Evolutionary conservation across 2,113 vertebrate species (phyloP).

Genomic region (Larimichthys crocea): DNA sequence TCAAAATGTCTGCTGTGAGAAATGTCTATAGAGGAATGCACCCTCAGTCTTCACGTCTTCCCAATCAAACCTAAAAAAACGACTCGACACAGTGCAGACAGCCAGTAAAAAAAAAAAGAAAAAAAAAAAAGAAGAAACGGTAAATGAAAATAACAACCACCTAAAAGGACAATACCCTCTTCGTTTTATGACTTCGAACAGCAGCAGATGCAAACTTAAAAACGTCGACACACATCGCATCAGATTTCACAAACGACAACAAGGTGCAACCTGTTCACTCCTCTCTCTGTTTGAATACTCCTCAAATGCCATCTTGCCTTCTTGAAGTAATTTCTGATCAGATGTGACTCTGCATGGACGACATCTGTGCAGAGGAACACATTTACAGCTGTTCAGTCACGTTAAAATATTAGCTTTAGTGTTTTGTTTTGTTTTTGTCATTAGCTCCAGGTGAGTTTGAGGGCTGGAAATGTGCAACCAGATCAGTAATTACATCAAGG

Average conservation of each 20-base stretch:
- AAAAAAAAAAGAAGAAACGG: background rate
- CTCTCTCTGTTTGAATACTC: constrained; percentile 73
- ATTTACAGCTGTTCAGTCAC: background rate
- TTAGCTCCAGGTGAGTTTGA: background rate
- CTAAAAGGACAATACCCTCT: constrained; percentile 24
- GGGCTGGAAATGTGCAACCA: constrained; percentile 34
- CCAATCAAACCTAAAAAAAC: constrained; percentile 20
- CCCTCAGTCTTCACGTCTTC: constrained; percentile 37
- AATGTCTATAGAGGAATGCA: constrained; percentile 56
- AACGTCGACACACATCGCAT: constrained; percentile 70
- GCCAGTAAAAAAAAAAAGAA: constrained; percentile 39
- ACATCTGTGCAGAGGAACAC: constrained; percentile 2
- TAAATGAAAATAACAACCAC: constrained; percentile 19
- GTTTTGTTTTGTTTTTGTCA: background rate
- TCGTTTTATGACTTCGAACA: constrained; percentile 34
- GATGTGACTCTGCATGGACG: background rate
- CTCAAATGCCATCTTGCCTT: constrained; percentile 61
- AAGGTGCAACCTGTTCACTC: constrained; percentile 57
- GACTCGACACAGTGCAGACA: constrained; percentile 47
- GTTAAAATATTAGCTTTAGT: background rate
- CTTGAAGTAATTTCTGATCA: constrained; percentile 76
- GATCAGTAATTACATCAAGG: constrained; percentile 75
- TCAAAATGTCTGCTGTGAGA: constrained; percentile 61
- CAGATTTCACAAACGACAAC: constrained; percentile 70
- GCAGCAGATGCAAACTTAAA: constrained; percentile 70